A percentile compares a stretch with the other conserved stretches of the same genome.
phyloP scores from a whole-genome alignment of 2,113 vertebrate genomes.

The Saccopteryx bilineata region DNA sequence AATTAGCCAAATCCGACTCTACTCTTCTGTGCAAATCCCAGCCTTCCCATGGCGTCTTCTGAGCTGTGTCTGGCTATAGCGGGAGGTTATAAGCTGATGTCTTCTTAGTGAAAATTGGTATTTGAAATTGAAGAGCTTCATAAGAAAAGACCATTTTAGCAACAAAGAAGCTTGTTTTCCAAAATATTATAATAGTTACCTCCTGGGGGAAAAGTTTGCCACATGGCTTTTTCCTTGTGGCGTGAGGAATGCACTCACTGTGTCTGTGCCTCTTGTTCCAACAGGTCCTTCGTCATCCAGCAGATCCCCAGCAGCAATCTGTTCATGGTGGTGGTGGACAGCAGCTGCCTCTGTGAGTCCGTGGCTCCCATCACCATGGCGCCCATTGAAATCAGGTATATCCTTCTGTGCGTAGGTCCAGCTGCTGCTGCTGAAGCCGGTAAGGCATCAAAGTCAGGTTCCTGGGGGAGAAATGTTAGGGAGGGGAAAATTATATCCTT shows the following conservation, averaged over 20 bases:
- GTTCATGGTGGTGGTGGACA: slow-evolving; percentile 99
- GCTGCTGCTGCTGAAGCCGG: neutral
- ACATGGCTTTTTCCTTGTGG: neutral
- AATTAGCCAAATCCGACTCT: neutral
- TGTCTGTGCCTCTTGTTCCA: slow-evolving; percentile 75
- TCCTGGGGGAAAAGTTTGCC: neutral
- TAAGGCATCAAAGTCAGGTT: neutral
- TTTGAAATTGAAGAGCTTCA: neutral
- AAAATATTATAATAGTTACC: neutral
- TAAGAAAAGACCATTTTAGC: neutral
- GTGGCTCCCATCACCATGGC: slow-evolving; percentile 97
- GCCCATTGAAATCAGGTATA: slow-evolving; percentile 99
- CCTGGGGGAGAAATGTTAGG: neutral
- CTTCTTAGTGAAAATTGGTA: neutral
- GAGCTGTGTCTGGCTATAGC: neutral
- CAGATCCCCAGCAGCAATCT: slow-evolving; percentile 99
- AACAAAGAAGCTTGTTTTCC: neutral
- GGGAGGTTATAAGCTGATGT: neutral
- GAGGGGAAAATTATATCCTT: neutral
- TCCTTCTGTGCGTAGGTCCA: slow-evolving; percentile 89
- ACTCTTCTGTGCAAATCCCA: neutral
- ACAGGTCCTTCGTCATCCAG: slow-evolving; percentile 99
- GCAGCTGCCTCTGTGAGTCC: slow-evolving; percentile 95
- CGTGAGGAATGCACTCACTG: neutral
- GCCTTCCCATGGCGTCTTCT: neutral